phyloP scores from a whole-genome alignment of 2,888 invertebrate genomes.

The Lycophotia porphyrea region DNA sequence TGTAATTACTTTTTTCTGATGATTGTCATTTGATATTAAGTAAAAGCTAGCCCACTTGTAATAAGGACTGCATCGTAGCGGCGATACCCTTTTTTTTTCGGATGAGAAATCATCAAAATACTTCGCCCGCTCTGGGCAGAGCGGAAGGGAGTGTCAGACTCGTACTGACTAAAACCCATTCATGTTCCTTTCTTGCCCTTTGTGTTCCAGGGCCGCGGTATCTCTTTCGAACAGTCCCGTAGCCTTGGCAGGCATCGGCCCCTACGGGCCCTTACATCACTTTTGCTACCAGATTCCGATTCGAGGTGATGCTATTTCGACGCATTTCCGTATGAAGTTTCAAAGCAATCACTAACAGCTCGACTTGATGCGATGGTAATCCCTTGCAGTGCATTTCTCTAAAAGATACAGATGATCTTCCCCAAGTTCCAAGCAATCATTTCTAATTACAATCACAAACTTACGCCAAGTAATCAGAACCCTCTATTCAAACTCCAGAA shows the following conservation, averaged over 20 bases:
- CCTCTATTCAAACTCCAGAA: slow-evolving; percentile 17
- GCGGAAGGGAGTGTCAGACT: too few species aligned
- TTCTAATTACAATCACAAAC: slow-evolving; percentile 1
- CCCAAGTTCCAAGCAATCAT: background rate
- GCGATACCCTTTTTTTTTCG: too few species aligned
- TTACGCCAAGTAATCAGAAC: slow-evolving; percentile 13
- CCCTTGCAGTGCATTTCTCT: background rate
- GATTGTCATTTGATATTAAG: background rate
- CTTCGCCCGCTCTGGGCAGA: too few species aligned
- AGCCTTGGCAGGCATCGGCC: too few species aligned
- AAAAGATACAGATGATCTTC: background rate
- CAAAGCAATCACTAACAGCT: background rate
- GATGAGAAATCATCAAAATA: too few species aligned
- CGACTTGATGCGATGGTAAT: background rate
- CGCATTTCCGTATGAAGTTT: background rate
- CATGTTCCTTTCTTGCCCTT: too few species aligned
- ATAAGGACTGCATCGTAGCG: background rate
- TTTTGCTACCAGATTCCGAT: background rate
- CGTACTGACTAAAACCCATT: too few species aligned
- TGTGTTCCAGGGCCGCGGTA: too few species aligned
- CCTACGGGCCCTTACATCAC: too few species aligned
- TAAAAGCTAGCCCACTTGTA: background rate
- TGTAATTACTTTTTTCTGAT: too few species aligned
- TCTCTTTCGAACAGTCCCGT: too few species aligned
- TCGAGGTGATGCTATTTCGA: background rate